Evolutionary conservation across 2,888 invertebrate genomes (phyloP).

Genomic region (Drosophila anomalata): DNA sequence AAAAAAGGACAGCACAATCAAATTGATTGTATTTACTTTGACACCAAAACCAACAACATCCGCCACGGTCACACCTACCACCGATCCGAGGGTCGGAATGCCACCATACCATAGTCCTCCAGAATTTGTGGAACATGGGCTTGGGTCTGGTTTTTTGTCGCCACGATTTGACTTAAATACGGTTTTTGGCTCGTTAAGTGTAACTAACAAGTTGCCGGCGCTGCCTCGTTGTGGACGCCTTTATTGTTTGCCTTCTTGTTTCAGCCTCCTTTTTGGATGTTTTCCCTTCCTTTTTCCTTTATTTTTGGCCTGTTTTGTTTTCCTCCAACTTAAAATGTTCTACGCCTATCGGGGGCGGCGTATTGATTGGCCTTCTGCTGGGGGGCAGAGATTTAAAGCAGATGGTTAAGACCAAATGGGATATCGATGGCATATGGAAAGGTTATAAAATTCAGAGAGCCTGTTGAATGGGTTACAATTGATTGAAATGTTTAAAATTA

Average conservation of each 20-base stretch:
- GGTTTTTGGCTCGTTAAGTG: conserved; percentile 76
- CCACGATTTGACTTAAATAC: conserved; percentile 71
- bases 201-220: conserved; percentile 66
- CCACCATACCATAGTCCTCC: conserved; percentile 6
- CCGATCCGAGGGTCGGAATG: neutral
- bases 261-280: conserved; percentile 18
- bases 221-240: conserved; percentile 40
- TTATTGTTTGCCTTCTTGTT: conserved; percentile 56
- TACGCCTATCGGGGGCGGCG: conserved; percentile 22
- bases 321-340: conserved; percentile 22
- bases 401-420: conserved; percentile 25
- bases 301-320: conserved; percentile 17
- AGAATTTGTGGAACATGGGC: conserved; percentile 23
- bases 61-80: conserved; percentile 40
- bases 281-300: conserved; percentile 21
- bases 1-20: conserved; percentile 63
- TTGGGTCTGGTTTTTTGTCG: conserved; percentile 35
- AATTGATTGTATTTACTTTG: conserved; percentile 78
- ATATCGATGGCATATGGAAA: conserved; percentile 10
- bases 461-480: neutral
- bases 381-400: conserved; percentile 23
- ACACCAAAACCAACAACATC: conserved; percentile 59
- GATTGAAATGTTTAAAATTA: neutral
- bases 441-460: neutral
- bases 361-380: conserved; percentile 41